Conservation (phyloP, 2,797 vertebrate species). For the Sebastes aleutianus region DNA sequence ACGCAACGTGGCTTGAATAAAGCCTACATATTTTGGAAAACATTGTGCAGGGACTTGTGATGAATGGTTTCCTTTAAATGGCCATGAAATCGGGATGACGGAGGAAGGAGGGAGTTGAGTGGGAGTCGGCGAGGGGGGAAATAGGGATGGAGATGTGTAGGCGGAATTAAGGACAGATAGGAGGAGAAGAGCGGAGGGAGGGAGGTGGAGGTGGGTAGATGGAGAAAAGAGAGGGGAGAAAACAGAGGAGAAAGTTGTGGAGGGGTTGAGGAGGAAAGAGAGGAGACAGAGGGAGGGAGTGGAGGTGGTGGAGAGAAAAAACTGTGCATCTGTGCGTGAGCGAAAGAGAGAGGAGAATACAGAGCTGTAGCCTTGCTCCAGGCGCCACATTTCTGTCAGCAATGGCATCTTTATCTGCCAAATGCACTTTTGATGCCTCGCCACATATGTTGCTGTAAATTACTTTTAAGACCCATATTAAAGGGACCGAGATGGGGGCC, state of each 20-base stretch:
- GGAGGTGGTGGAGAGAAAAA: not conserved
- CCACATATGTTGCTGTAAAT: constrained; percentile 78
- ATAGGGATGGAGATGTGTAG: constrained; percentile 38
- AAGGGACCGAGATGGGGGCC: constrained; percentile 33
- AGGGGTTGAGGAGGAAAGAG: not conserved
- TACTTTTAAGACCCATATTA: constrained; percentile 72
- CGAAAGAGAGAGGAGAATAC: constrained; percentile 34
- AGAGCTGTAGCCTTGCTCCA: constrained; percentile 52
- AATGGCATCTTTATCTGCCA: constrained; percentile 76
- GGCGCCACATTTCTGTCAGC: constrained; percentile 72
- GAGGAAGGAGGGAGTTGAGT: constrained; percentile 18
- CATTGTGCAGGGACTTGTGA: not conserved
- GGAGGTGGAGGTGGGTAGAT: constrained; percentile 11
- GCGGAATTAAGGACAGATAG: constrained; percentile 25
- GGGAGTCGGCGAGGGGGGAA: constrained; percentile 28
- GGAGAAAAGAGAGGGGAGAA: not conserved
- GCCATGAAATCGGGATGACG: constrained; percentile 48
- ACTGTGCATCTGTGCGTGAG: not conserved
- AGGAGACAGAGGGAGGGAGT: not conserved
- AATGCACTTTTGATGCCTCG: constrained; percentile 79
- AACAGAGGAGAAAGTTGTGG: not conserved
- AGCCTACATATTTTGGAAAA: constrained; percentile 6
- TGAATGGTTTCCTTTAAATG: constrained; percentile 34
- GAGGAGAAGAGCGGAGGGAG: constrained; percentile 4
- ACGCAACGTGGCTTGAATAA: constrained; percentile 1